Evolutionary conservation across 2,888 invertebrate genomes (phyloP), one percentile per base, ranked within the genome.

Genomic region (Itoplectis maculator): DNA sequence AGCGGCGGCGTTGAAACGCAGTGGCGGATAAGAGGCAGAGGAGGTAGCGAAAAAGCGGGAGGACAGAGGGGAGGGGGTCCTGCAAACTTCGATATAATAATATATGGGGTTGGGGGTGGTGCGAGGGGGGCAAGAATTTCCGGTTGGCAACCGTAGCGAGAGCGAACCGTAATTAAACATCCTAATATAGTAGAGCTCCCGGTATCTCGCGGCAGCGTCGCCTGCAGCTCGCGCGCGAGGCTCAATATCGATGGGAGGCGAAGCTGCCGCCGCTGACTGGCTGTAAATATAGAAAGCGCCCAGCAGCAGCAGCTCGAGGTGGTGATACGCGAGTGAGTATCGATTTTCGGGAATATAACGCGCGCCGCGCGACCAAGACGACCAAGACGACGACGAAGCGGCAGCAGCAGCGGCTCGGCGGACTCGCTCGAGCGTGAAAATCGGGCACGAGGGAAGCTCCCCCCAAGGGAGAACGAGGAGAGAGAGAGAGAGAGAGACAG

Each of bases 71-170:
- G 47, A n/a, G 13, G 47, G 47, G n/a, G n/a, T n/a, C n/a, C n/a
- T n/a, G n/a, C n/a, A n/a, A n/a, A n/a, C n/a, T n/a, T n/a, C n/a
- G n/a, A n/a, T n/a, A n/a, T n/a, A n/a, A n/a, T n/a, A n/a, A 45
- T 45, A 45, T 45, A 45, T 15, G 15, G n/a, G n/a, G 42, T 4
- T 11, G n/a, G 45, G 18, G 42, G 4, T 15, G 6, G 49, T 4
- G 35, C 11, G 35, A 18, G 42, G 56, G 23, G 15, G 45, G 42
- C 15, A 45, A 59, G 70, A 70, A 59, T 70, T 70, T 70, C 70
- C 70, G 70, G 70, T 29, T 72, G 59, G 70, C 70, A 72, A 72
- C 70, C 56, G 70, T 72, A 29, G 70, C 70, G 70, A 72, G 56
- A 72, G 56, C 29, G 56, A 59, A 72, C 56, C 56, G 70, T 72